Evolutionary conservation across 2,888 invertebrate species (phyloP), one percentile per base, ranked within the genome.

Genomic region (Tenthredo distinguenda): DNA sequence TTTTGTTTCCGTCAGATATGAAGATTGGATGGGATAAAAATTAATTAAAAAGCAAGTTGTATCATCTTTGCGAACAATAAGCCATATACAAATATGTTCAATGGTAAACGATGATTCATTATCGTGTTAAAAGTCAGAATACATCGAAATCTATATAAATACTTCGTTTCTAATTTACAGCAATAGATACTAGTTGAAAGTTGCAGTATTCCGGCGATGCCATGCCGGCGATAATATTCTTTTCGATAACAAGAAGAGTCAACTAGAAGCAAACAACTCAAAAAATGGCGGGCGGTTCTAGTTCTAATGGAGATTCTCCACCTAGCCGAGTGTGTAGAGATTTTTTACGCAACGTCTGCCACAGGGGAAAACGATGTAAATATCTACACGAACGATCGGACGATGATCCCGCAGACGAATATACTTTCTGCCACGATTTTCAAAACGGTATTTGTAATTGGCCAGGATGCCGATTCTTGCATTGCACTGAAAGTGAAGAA

Each of bases 401-500:
- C 12, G 92, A 93, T 77, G 93, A 89, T 91, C 94, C 90, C 85
- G 91, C 89, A 87, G 94, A 93, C 34, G 93, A 92, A 81, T 93
- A 93, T 87, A 93, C 94, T 62, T 96, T 96, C 89, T 96, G 96
- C 90, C 96, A 96, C 90, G 96, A 96, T 91, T 96, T 94, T 91
- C 97, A 97, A 93, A 97, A 97, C 92, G 96, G 95, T 71, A 95
- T 96, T 86, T 97, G 97, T 91, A 95, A 95, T n/a, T 95, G 97
- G 89, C 94, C 95, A 4, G 96, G 96, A 86, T 97, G 97, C 90
- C 96, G 96, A 90, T 97, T 97, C 92, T 95, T 97, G 71, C 97
- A 98, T 92, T 97, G 97, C 90, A 95, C 96, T 0, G 94, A 96
- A 26, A 96, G 96, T 89, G 97, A 97, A 91, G 97, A 97, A 89